A percentile compares a stretch with the other conserved stretches of the same genome.
These are phyloP conservation scores for Solen grandis DNA, from an alignment of 1,140 invertebrate genomes.

Conservation along the genomic window DNA sequence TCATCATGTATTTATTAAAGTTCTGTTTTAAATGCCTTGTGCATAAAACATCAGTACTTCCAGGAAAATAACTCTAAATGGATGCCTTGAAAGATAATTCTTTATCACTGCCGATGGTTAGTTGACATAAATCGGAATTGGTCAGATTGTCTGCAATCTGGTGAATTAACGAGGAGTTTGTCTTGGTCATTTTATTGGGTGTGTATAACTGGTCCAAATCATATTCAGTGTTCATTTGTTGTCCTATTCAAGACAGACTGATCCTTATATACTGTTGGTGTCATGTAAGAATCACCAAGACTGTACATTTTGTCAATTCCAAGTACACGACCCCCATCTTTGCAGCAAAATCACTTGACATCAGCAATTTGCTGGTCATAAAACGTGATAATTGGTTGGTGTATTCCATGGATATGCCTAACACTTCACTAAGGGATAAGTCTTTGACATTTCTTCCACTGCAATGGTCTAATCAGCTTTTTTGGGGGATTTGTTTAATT, in stretches of 20 bases:
- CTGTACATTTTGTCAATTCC: slow-evolving; percentile 5
- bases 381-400: background rate
- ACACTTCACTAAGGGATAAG: background rate
- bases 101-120: slow-evolving; percentile 1
- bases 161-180: background rate
- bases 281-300: slow-evolving; percentile 1
- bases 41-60: slow-evolving; percentile 13
- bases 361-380: slow-evolving; percentile 4
- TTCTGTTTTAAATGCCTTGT: slow-evolving; percentile 26
- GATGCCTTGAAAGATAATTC: background rate
- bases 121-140: too few relatives aligned
- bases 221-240: slow-evolving; percentile 7
- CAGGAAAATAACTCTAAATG: background rate
- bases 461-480: background rate
- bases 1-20: slow-evolving; percentile 27
- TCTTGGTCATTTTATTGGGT: background rate
- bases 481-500: background rate
- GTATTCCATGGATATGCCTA: background rate
- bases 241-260: background rate
- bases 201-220: slow-evolving; percentile 11
- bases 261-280: slow-evolving; percentile 9
- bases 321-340: background rate
- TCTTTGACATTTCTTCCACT: background rate
- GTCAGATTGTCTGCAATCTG: background rate
- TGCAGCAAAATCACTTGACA: slow-evolving; percentile 6